These are phyloP conservation scores for Protodeltote pygarga DNA, from an alignment of 2,888 invertebrate genomes.

Conservation along the genomic window DNA sequence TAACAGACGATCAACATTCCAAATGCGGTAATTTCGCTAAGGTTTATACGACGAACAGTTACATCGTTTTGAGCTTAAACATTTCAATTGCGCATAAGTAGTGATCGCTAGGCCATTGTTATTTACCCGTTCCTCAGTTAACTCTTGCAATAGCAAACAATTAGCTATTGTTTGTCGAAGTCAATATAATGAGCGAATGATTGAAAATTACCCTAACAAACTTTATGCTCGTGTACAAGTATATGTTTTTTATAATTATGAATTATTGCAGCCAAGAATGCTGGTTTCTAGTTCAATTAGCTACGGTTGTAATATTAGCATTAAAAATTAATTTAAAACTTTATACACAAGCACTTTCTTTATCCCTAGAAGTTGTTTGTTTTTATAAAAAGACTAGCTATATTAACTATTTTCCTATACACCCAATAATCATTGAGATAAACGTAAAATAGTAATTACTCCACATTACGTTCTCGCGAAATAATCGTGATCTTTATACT, in stretches of 20 bases:
- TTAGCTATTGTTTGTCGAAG: constrained; percentile 50
- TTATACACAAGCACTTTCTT: too few relatives aligned
- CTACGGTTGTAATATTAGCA: too few relatives aligned
- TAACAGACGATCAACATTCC: constrained; percentile 12
- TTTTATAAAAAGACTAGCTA: too few relatives aligned
- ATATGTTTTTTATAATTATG: constrained; percentile 29
- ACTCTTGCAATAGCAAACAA: constrained; percentile 46
- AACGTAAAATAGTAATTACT: too few relatives aligned
- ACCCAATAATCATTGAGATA: too few relatives aligned
- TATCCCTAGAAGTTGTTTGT: too few relatives aligned
- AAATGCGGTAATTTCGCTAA: constrained; percentile 29
- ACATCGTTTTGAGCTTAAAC: constrained; percentile 42
- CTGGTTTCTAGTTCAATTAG: not conserved
- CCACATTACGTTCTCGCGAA: too few relatives aligned
- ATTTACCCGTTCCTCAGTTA: constrained; percentile 42
- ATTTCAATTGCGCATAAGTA: constrained; percentile 44
- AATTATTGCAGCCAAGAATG: constrained; percentile 17
- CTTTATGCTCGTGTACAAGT: constrained; percentile 33
- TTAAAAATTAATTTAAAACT: too few relatives aligned
- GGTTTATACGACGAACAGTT: constrained; percentile 30
- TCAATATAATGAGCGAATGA: constrained; percentile 46
- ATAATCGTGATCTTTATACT: too few relatives aligned
- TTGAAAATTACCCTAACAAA: constrained; percentile 45
- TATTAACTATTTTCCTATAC: too few relatives aligned
- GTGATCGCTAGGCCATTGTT: constrained; percentile 44